Base-by-base conservation (phyloP, 2,888 invertebrate genomes). In the Hirtodrosophila trivittata region DNA sequence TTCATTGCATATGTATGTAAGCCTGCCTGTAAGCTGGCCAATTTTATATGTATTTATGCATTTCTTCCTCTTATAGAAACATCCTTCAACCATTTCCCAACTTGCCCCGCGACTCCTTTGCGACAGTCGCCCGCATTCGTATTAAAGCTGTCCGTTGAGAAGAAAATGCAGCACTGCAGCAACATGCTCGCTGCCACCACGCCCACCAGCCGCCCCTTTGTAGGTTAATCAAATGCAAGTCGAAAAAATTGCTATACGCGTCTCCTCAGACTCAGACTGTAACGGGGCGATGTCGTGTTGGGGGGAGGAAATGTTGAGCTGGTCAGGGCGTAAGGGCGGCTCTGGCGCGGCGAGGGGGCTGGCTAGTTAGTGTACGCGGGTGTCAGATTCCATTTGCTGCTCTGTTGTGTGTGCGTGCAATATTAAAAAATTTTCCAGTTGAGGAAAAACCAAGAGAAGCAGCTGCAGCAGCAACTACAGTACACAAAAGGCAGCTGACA, bases 141-240 rank as follows among this genome's bases (percentile, higher is more conserved):
- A 77, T 85, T 81, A 78, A 77, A 81, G 75, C 64, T 67, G 47
- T 47, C 69, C 59, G 86, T 58, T 67, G 69, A 3, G 18, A 21
- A 67, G 76, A 67, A 77, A 82, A 64, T 70, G 70, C 66, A 63
- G 54, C 59, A 54, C 35, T 50, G 59, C 81, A 80, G 49, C 63
- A 58, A 60, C 57, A 60, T 33, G 38, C 9, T 33, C 66, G 10
- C 18, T 8, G 14, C 1, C 30, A 7, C 26, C 30, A 6, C 49
- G 10, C 39, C 56, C 57, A 59, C 43, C 54, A 60, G 73, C 67
- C 43, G 28, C 55, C 45, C 60, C 59, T 60, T 82, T 70, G 72
- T 85, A 78, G 85, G 85, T 85, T 87, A 85, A 85, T 85, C 84
- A 86, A 87, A 85, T 85, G 87, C 87, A 87, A 62, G 74, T 42